Percentiles rank a stretch among this genome's conserved stretches.
These are phyloP conservation scores for Eriocheir sinensis DNA, from an alignment of 1,140 invertebrate species.

Conservation along the genomic window DNA sequence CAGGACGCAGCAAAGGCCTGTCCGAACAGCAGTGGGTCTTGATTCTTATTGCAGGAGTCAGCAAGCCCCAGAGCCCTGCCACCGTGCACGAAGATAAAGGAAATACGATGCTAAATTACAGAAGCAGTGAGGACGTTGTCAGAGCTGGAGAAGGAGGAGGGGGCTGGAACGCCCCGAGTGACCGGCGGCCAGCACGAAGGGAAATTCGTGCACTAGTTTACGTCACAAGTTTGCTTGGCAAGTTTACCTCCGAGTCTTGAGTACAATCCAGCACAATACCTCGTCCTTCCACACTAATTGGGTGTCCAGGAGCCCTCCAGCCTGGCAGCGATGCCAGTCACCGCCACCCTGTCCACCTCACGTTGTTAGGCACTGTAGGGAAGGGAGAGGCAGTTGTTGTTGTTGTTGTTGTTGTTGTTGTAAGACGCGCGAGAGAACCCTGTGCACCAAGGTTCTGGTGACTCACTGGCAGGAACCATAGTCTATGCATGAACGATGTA, in stretches of 20 bases:
- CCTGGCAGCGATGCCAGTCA: not conserved
- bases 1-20: not conserved
- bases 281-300: constrained; percentile 64
- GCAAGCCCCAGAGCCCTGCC: not conserved
- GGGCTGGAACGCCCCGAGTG: not conserved
- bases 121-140: not conserved
- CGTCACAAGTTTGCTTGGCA: constrained; percentile 66
- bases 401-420: too few relatives aligned
- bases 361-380: not conserved
- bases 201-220: constrained; percentile 66
- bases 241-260: constrained; percentile 69
- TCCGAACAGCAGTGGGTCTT: not conserved
- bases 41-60: constrained; percentile 49
- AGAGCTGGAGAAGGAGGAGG: constrained; percentile 40
- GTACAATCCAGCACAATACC: constrained; percentile 70
- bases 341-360: not conserved
- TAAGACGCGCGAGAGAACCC: not conserved
- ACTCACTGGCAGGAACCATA: too few relatives aligned
- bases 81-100: constrained; percentile 53
- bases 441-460: not conserved
- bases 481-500: not conserved
- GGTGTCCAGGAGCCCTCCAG: constrained; percentile 59
- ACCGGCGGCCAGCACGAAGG: constrained; percentile 46
- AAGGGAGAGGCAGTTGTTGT: too few relatives aligned
- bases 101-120: constrained; percentile 62